A percentile compares a stretch with the other conserved stretches of the same genome.
Conservation (phyloP, 2,113 vertebrate genomes). For the Larimichthys crocea region DNA sequence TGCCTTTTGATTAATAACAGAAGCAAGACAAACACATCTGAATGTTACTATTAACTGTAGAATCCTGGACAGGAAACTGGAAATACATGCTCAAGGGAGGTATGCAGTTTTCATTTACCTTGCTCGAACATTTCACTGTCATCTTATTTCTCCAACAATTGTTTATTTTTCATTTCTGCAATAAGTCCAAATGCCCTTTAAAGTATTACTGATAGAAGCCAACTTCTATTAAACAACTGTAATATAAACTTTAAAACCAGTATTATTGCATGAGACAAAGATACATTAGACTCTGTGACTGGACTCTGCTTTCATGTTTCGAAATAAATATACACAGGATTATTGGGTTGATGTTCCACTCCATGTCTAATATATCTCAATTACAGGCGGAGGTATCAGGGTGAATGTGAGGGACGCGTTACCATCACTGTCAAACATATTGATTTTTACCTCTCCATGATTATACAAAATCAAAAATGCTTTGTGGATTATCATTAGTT, state of each 20-base stretch:
- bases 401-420: not conserved
- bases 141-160: not conserved
- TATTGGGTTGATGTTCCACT: not conserved
- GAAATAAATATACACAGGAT: not conserved
- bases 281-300: not conserved
- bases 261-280: not conserved
- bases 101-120: conserved; percentile 10
- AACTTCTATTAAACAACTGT: not conserved
- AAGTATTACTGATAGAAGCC: not conserved
- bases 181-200: not conserved
- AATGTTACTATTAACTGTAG: not conserved
- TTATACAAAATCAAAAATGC: not conserved
- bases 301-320: not conserved
- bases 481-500: conserved; percentile 16
- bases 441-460: conserved; percentile 2
- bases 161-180: not conserved
- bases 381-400: not conserved
- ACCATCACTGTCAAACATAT: not conserved
- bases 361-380: not conserved
- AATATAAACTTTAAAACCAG: not conserved
- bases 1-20: conserved; percentile 25
- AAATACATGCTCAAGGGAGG: not conserved
- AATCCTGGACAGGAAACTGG: not conserved
- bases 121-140: conserved; percentile 23
- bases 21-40: conserved; percentile 8